These are phyloP conservation scores for Emys orbicularis DNA, from an alignment of 2,797 vertebrate genomes.

Conservation along the genomic window DNA sequence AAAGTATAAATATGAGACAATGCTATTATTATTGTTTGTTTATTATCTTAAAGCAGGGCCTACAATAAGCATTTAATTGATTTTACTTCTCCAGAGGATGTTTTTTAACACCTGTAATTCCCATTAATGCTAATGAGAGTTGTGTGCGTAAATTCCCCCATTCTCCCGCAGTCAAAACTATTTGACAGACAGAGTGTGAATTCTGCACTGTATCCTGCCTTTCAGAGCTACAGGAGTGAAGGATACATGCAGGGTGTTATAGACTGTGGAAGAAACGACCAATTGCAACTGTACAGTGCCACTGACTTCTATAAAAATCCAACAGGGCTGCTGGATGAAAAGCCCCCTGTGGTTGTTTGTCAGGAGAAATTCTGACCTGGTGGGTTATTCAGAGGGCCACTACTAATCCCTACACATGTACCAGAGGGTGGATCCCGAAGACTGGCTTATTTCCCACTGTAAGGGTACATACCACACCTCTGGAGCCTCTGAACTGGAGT, in stretches of 20 bases:
- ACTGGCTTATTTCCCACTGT: not conserved
- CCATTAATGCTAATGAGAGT: not conserved
- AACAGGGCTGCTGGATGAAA: not conserved
- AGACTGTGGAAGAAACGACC: not conserved
- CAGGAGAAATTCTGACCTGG: not conserved
- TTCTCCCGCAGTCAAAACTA: not conserved
- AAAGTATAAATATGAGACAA: not conserved
- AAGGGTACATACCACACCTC: not conserved
- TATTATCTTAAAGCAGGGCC: not conserved
- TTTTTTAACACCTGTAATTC: slow-evolving; percentile 43
- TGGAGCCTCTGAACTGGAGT: not conserved
- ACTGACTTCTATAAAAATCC: not conserved
- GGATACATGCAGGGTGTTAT: not conserved
- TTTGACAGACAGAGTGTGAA: not conserved
- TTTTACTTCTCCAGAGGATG: slow-evolving; percentile 44
- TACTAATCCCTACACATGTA: not conserved
- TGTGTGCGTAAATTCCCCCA: not conserved
- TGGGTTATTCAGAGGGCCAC: not conserved
- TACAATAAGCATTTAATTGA: slow-evolving; percentile 41
- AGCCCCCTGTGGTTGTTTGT: rapidly evolving
- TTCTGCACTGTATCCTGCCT: not conserved
- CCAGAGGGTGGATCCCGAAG: not conserved
- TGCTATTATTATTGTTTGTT: not conserved
- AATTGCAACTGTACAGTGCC: not conserved
- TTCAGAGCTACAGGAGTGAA: not conserved